Base-by-base conservation (phyloP, 2,113 vertebrate species). In the Myrmecobius fasciatus region DNA sequence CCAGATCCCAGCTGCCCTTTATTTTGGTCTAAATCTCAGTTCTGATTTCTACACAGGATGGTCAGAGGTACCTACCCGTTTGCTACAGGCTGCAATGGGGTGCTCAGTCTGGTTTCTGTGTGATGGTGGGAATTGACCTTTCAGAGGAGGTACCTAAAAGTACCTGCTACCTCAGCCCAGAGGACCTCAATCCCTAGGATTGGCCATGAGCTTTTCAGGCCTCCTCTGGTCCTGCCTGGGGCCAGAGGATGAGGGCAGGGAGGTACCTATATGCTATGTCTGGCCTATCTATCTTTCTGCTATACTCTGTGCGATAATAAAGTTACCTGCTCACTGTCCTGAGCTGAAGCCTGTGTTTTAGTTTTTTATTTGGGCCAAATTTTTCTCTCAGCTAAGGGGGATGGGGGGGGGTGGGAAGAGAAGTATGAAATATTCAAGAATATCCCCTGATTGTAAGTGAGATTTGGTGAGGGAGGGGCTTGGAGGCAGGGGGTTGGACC, bases 271-370 rank as follows among this genome's bases (percentile, higher is more conserved):
- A 96, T 97, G 97, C 96, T 97, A 83, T 97, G 96, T 98, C 98
- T 0, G 95, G 97, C 94, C 96, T 98, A 96, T 98, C 5, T 0
- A 95, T 98, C 98, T 94, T 98, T 98, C 96, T 98, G 97, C 98
- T 98, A 97, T 98, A 98, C 97, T 98, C 98, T 0, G 97, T 98
- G 98, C 98, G 98, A 98, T 98, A 98, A 98, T 98, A 98, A 98
- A 92, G 93, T 98, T 98, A 97, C 96, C 97, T 97, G 98, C 98
- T 98, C 98, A 98, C 97, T 88, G 91, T 95, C 98, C 53, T 75
- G 22, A n/a, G 36, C n/a, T 22, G 17, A 83, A 20, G 67, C 67
- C 67, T 83, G 14, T 83, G 67, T 43, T 36, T 8, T 83, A n/a
- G n/a, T 83, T 83, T n/a, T 83, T 24, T 83, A 43, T 24, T 36